Conservation (phyloP, 2,888 invertebrate species). For the Agrotis puta region DNA sequence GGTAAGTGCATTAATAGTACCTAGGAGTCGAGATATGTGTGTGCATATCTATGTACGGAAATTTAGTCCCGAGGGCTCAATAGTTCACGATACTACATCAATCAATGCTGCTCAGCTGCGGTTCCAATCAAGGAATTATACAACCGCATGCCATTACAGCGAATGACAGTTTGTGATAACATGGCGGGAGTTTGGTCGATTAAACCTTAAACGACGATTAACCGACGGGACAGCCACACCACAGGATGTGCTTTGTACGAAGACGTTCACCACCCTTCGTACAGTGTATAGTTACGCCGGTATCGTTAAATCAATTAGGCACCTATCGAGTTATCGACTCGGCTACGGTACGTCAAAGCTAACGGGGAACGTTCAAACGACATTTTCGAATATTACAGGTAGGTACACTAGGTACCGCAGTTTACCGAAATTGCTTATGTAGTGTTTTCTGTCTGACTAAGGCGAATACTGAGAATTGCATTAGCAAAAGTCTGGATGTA, state of each 20-base stretch:
- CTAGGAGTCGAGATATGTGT: background rate
- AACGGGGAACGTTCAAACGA: conserved; percentile 27
- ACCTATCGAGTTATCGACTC: conserved; percentile 59
- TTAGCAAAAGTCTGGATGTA: background rate
- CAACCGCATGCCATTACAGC: conserved; percentile 45
- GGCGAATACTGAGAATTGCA: background rate
- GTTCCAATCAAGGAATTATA: conserved; percentile 47
- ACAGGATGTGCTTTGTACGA: conserved; percentile 53
- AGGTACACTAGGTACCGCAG: conserved; percentile 3
- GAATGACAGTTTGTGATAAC: conserved; percentile 44
- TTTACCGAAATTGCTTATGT: conserved; percentile 1
- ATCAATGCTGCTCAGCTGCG: conserved; percentile 33
- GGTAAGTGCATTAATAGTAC: background rate
- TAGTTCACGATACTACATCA: conserved; percentile 35
- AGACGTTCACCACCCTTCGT: conserved; percentile 37
- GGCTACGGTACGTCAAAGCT: conserved; percentile 46
- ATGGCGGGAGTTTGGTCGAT: conserved; percentile 33
- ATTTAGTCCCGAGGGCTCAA: conserved; percentile 28
- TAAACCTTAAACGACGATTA: conserved; percentile 51
- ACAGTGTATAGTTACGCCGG: conserved; percentile 49
- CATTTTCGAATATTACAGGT: conserved; percentile 40
- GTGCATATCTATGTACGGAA: conserved; percentile 13
- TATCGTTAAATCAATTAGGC: conserved; percentile 64
- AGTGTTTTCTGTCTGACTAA: background rate
- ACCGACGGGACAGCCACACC: conserved; percentile 37